Conservation (phyloP, 2,888 invertebrate genomes). For the Parnassius orleans region DNA sequence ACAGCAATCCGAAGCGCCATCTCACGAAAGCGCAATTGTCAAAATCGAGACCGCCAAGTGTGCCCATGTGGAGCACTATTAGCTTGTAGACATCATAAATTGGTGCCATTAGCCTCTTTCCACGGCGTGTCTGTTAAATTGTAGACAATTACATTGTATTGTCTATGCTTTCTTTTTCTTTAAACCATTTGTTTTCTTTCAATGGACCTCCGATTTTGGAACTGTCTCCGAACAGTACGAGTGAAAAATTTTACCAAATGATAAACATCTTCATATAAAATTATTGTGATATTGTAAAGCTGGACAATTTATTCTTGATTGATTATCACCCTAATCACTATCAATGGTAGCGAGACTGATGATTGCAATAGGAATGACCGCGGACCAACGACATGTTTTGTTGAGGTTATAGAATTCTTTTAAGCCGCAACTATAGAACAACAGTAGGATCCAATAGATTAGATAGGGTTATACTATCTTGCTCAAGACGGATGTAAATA, state of each 20-base stretch:
- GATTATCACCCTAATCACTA: no score
- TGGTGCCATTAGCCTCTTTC: conserved; percentile 57
- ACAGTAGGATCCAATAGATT: no score
- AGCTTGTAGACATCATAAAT: conserved; percentile 54
- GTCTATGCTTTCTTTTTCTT: conserved; percentile 40
- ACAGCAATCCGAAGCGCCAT: conserved; percentile 56
- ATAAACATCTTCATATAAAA: not conserved
- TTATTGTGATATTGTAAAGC: no score
- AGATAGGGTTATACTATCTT: no score
- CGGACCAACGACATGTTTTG: no score
- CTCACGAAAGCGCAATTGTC: conserved; percentile 59
- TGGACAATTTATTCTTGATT: no score
- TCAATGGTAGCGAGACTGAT: no score
- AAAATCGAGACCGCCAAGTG: conserved; percentile 57
- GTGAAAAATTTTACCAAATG: conserved; percentile 4
- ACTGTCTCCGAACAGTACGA: conserved; percentile 29
- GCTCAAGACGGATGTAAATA: no score
- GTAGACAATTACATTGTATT: conserved; percentile 47
- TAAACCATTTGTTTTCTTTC: conserved; percentile 26
- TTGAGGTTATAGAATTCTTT: no score
- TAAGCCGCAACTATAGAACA: no score
- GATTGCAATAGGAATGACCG: no score
- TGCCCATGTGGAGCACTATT: conserved; percentile 41
- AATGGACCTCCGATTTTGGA: conserved; percentile 4
- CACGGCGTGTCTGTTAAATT: conserved; percentile 48